These are phyloP conservation scores for Anthoscopus minutus DNA, from an alignment of 2,113 vertebrate species.

Conservation along the genomic window DNA sequence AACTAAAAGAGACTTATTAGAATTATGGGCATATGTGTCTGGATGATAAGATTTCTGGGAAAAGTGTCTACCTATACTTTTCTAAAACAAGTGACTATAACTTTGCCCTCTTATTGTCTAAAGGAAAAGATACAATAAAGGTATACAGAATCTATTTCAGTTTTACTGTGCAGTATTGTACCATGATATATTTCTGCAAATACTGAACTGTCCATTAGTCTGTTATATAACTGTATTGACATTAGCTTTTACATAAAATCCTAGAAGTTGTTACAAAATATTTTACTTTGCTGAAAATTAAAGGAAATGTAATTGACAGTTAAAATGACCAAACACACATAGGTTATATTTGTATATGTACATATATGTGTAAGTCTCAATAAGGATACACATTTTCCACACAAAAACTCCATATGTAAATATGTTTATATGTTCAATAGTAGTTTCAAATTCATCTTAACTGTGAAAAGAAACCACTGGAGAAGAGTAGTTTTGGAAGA, in stretches of 20 bases:
- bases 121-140: not conserved
- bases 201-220: not conserved
- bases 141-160: not conserved
- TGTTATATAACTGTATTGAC: not conserved
- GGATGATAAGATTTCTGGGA: not conserved
- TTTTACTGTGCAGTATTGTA: not conserved
- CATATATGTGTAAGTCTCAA: not conserved
- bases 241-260: not conserved
- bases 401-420: not conserved
- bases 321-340: not conserved
- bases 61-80: not conserved
- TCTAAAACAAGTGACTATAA: not conserved
- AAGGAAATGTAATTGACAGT: not conserved
- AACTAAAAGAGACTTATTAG: not conserved
- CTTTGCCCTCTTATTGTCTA: not conserved
- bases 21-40: not conserved
- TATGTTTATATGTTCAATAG: not conserved
- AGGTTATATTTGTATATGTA: not conserved
- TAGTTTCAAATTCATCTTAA: not conserved
- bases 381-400: not conserved
- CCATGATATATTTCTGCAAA: not conserved
- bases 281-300: not conserved
- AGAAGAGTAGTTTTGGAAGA: not conserved
- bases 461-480: not conserved
- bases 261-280: not conserved